phyloP scores from a whole-genome alignment of 2,888 invertebrate species.

The Protonemura montana region DNA sequence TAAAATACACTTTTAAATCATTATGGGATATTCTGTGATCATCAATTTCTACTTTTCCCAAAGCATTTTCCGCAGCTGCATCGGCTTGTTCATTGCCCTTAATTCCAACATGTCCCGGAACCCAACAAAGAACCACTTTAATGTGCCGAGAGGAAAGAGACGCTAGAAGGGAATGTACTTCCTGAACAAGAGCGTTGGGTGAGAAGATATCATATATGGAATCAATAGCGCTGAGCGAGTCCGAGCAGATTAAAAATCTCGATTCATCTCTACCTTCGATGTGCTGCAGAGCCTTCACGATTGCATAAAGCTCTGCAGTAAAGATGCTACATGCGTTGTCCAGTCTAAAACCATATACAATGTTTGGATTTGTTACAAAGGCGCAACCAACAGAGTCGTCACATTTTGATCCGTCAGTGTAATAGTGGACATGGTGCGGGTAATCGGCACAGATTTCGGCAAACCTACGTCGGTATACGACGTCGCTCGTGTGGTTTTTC shows the following conservation, averaged over 20 bases:
- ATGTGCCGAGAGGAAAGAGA: not conserved
- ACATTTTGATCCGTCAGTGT: not conserved
- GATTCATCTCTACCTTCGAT: not conserved
- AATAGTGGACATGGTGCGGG: not conserved
- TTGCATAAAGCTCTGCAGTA: not conserved
- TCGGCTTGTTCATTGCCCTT: conserved; percentile 29
- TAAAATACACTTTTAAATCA: not conserved
- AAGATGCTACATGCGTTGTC: not conserved
- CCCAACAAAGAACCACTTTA: conserved; percentile 31
- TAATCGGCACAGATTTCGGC: not conserved
- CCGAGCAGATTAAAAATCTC: not conserved
- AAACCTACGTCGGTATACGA: not conserved
- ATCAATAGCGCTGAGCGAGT: not conserved
- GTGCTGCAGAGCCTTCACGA: not conserved
- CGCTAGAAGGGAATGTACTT: not conserved
- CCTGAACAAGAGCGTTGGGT: not conserved
- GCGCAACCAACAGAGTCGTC: not conserved
- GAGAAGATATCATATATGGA: not conserved
- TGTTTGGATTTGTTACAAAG: not conserved
- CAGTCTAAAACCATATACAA: not conserved
- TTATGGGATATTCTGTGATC: not conserved
- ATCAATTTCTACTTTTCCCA: not conserved
- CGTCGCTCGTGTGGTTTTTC: not conserved
- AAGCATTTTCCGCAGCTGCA: not conserved
- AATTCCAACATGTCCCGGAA: conserved; percentile 38